Evolutionary conservation across 2,113 vertebrate genomes (phyloP), one percentile per base, ranked within the genome.

Genomic region (Platichthys flesus): DNA sequence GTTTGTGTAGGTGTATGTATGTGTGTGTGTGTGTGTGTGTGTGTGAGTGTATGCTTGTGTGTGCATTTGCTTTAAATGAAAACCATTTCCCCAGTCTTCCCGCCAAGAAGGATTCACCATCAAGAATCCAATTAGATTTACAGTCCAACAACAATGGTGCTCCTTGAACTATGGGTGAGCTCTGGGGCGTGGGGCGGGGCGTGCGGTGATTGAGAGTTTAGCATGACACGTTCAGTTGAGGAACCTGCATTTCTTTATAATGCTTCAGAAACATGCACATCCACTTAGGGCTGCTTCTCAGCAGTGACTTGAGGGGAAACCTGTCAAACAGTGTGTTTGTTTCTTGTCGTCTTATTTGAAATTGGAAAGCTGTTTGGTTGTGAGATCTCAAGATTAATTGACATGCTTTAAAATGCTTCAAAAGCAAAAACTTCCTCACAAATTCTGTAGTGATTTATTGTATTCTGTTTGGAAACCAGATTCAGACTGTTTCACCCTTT

Each of bases 71-170:
- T 73, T 42, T 42, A 49, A 85, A 82, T 67, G 55, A 81, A 78
- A 84, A 76, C 21, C 42, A 57, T 78, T 80, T 74, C 5, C 20
- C 26, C 40, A 51, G 42, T 85, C 55, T 45, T 61, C 59, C 70
- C 1, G 3, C 67, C 12, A 47, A 71, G 67, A 59, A 57, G 68
- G 52, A 66, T 75, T 86, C 61, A 42, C 76, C 78, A 72, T 71
- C 57, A 66, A 74, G 78, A 85, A 86, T 86, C 67, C 67, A 90
- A 80, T 88, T 90, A 80, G 49, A 76, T 81, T 68, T 24, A 54
- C 76, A 68, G 57, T 59, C 55, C 72, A 58, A 0, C 71, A 67
- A 66, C 63, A 84, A 76, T 57, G 35, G 67, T 52, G 63, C 57
- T 67, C 35, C 26, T 0, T 68, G 45, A 68, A 83, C 71, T 57